Evolutionary conservation across 2,888 invertebrate genomes (phyloP).

Genomic region (Cephus pulcher): DNA sequence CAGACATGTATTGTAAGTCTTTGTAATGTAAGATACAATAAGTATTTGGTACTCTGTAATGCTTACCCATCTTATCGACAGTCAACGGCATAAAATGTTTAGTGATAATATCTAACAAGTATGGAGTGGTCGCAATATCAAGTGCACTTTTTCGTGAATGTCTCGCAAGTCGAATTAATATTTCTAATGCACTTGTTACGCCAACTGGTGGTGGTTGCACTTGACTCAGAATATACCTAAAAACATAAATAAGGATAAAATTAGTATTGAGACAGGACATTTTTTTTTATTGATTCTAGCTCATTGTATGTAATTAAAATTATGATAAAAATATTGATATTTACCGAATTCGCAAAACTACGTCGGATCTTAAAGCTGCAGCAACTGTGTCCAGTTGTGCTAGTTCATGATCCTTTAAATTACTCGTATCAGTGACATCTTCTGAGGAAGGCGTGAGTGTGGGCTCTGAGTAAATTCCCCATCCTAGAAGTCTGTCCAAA

Average conservation of each 20-base stretch:
- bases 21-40: background rate
- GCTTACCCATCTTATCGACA: conserved; percentile 39
- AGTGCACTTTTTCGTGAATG: conserved; percentile 78
- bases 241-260: conserved; percentile 30
- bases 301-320: background rate
- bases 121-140: conserved; percentile 73
- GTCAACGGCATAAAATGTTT: conserved; percentile 71
- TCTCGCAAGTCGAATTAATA: conserved; percentile 82
- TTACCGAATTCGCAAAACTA: conserved; percentile 78
- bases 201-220: conserved; percentile 79
- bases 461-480: conserved; percentile 65
- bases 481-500: conserved; percentile 77
- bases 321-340: background rate
- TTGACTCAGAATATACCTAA: conserved; percentile 80
- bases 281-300: background rate
- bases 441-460: conserved; percentile 51
- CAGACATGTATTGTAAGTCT: background rate
- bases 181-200: conserved; percentile 80
- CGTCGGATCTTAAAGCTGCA: conserved; percentile 79
- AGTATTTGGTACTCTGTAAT: background rate
- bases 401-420: conserved; percentile 88
- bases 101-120: conserved; percentile 74
- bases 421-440: conserved; percentile 69
- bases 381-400: conserved; percentile 85
- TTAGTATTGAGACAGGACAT: background rate